Evolutionary conservation across 2,113 vertebrate genomes (phyloP), one percentile per base, ranked within the genome.

Genomic region (Turdus rufiventris): DNA sequence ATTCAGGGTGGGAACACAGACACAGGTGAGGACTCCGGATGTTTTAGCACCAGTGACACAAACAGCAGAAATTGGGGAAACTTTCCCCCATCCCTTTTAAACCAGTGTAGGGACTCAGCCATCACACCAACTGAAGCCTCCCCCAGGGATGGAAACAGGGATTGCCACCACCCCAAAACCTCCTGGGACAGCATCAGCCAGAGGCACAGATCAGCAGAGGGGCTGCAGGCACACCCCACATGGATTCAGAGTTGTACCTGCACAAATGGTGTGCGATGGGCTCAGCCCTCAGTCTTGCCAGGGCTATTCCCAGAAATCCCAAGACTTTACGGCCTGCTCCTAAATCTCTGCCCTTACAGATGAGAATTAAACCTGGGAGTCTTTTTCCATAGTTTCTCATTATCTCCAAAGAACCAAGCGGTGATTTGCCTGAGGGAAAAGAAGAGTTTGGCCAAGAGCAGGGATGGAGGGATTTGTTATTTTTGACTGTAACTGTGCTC

Each of bases 391-490:
- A 47, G 34, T 58, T 94, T 58, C 20, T 21, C n/a, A 2, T 45
- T 71, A 80, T 62, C 75, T 62, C 67, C 19, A 34, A 80, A 79
- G 43, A 79, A 65, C 34, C 1, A 4, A 82, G 29, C 2, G 1
- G 62, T 1, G 1, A 31, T 66, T 60, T 21, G 3, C 78, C 54
- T 7, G 23, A 83, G 60, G 53, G 36, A 42, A 70, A 83, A 65
- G 48, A n/a, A 57, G 42, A 58, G 60, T 60, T 54, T 85, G 65
- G 85, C 78, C 47, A 61, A 48, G 72, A 66, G 63, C 24, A 8
- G 34, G 75, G 40, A 96, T 62, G 31, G 53, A 84, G 60, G 79
- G 62, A 95, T 90, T 77, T 83, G 91, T 43, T 94, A 75, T 5
- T 96, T 91, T 78, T 77, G 57, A 77, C 82, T 77, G 40, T 47